Percentiles rank a stretch among this genome's conserved stretches.
These are phyloP conservation scores for Acanthopleura granulata DNA, from an alignment of 2,888 invertebrate genomes.

Conservation along the genomic window DNA sequence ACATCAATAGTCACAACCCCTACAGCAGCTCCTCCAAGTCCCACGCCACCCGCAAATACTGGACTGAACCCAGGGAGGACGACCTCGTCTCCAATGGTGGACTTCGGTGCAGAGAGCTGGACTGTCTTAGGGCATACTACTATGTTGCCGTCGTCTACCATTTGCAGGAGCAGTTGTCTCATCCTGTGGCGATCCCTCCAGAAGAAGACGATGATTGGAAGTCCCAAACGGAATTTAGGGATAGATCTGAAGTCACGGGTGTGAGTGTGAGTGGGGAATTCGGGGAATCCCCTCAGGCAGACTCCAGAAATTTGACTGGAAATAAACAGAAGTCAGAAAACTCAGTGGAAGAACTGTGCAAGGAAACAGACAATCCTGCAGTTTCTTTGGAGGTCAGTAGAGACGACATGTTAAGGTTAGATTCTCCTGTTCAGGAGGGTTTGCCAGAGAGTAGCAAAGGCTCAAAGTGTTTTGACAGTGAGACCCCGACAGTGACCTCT, in stretches of 20 bases:
- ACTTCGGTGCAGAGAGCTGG: conserved; percentile 54
- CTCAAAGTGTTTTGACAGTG: background rate
- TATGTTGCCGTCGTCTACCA: conserved; percentile 53
- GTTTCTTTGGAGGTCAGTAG: background rate
- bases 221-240: background rate
- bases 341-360: background rate
- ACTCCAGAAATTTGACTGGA: background rate
- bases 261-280: background rate
- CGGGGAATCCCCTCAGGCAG: background rate
- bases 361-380: background rate
- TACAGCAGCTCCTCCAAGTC: conserved; percentile 53
- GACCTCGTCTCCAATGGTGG: conserved; percentile 47
- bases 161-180: conserved; percentile 24
- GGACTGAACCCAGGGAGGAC: conserved; percentile 55
- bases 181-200: background rate
- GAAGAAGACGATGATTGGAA: background rate
- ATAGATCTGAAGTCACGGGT: background rate
- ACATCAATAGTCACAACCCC: conserved; percentile 53
- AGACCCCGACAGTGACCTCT: background rate
- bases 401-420: background rate
- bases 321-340: background rate
- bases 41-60: conserved; percentile 51
- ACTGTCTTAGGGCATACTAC: conserved; percentile 60
- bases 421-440: background rate
- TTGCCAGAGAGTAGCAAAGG: background rate